Conservation (phyloP, 2,888 invertebrate species). For the Seladonia tumulorum region DNA sequence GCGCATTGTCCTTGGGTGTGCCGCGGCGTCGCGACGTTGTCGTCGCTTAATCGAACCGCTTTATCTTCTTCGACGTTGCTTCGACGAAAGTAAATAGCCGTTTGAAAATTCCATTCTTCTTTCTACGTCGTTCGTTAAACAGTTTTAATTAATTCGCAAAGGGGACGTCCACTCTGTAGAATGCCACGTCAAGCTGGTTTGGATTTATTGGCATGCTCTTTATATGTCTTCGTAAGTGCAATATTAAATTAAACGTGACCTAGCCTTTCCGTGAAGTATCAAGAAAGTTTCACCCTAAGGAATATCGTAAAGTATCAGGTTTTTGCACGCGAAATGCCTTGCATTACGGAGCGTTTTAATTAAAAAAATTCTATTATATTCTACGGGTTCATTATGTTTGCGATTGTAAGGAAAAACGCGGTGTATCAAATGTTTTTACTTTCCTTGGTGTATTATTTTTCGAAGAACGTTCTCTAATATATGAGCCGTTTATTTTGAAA, state of each 20-base stretch:
- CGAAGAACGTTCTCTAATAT: too few species aligned
- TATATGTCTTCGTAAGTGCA: not conserved
- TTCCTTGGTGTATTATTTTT: too few species aligned
- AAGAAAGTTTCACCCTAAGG: not conserved
- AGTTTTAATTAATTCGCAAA: not conserved
- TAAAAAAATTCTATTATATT: too few species aligned
- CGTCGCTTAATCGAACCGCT: slow-evolving; percentile 47
- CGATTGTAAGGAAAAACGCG: too few species aligned
- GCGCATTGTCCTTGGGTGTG: slow-evolving; percentile 40
- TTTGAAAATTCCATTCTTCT: slow-evolving; percentile 37
- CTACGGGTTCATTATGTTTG: too few species aligned
- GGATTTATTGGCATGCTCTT: not conserved
- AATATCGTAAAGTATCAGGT: not conserved
- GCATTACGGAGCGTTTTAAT: too few species aligned
- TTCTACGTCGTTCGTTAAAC: slow-evolving; percentile 32
- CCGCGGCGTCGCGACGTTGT: slow-evolving; percentile 6
- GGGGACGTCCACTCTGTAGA: too few species aligned
- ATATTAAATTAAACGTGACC: not conserved
- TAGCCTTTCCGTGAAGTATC: not conserved
- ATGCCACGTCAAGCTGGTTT: too few species aligned
- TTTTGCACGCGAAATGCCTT: too few species aligned
- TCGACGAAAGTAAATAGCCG: not conserved
- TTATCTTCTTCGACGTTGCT: slow-evolving; percentile 39
- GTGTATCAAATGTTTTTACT: too few species aligned
- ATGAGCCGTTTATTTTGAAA: too few species aligned